Base-by-base conservation (phyloP, 2,888 invertebrate genomes). In the Melipona bicolor region DNA sequence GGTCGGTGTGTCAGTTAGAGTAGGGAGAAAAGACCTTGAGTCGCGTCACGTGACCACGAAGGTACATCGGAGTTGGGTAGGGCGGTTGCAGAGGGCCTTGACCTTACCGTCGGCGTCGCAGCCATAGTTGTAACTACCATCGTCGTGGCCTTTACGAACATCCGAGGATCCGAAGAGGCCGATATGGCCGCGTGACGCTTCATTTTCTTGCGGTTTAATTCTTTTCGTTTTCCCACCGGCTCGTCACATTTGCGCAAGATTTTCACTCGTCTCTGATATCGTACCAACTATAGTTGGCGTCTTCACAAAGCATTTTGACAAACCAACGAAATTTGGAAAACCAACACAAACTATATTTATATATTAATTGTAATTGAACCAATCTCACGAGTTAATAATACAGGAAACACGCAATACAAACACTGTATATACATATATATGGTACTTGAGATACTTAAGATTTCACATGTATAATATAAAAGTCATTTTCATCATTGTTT, bases 1-100 rank as follows among this genome's bases (percentile, higher is more conserved):
- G 81, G 77, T 56, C 77, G 85, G 83, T 69, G 83, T 83, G 85
- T 73, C 73, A 74, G 49, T 64, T 61, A 78, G 70, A 69, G 94
- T 91, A 91, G 94, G 94, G 94, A 94, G 94, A 94, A 92, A 93
- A 93, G 95, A 95, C 95, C 95, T 95, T 95, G 95, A 95, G 95
- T 93, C 92, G 92, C 94, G 94, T 94, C 95, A 95, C 95, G 95
- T 95, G 95, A 95, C 94, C 93, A 93, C 92, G 90, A 93, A 92
- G 93, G 93, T 94, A 93, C 93, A 93, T 91, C 88, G 89, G 79
- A 90, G 90, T 79, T 84, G 93, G 94, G 93, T 92, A 94, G 94
- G 94, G 93, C 93, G 92, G 78, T 90, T 83, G 86, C 91, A 86
- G 94, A 95, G 95, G 95, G 95, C 95, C 95, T 95, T 95, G 95